Evolutionary conservation across 2,113 vertebrate genomes (phyloP).

Genomic region (Uropsilus gracilis): DNA sequence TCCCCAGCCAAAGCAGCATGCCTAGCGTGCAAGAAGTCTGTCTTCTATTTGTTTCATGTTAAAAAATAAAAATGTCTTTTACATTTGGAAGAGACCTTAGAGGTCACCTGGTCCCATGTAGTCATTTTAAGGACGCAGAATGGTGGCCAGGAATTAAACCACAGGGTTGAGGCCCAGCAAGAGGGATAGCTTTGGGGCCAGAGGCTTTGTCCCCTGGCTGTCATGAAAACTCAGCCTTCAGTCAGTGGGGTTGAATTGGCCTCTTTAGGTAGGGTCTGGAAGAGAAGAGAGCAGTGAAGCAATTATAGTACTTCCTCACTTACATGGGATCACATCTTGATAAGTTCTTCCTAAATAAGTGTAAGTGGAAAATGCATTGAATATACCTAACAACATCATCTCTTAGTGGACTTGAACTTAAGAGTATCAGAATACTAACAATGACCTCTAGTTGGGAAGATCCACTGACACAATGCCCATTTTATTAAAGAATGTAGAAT

Average conservation of each 20-base stretch:
- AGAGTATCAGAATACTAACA: too few relatives aligned
- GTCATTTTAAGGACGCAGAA: not conserved
- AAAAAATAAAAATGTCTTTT: not conserved
- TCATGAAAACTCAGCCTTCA: not conserved
- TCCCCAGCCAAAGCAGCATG: not conserved
- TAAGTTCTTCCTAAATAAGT: too few relatives aligned
- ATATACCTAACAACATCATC: too few relatives aligned
- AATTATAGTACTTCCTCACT: too few relatives aligned
- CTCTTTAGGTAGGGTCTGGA: not conserved
- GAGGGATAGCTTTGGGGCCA: not conserved
- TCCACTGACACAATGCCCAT: too few relatives aligned
- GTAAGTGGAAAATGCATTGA: too few relatives aligned
- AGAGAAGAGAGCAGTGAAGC: too few relatives aligned
- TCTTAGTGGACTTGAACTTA: too few relatives aligned
- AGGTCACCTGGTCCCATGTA: not conserved
- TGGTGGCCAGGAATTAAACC: not conserved
- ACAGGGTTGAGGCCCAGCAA: not conserved
- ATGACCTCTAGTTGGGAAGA: too few relatives aligned
- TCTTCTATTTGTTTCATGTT: not conserved
- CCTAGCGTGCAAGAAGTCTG: not conserved
- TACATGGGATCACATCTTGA: too few relatives aligned
- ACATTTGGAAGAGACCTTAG: not conserved
- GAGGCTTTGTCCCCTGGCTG: not conserved
- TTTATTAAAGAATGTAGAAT: too few relatives aligned
- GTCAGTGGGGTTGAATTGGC: not conserved